Conservation (phyloP, 2,888 invertebrate genomes). For the Yponomeuta sedellus region DNA sequence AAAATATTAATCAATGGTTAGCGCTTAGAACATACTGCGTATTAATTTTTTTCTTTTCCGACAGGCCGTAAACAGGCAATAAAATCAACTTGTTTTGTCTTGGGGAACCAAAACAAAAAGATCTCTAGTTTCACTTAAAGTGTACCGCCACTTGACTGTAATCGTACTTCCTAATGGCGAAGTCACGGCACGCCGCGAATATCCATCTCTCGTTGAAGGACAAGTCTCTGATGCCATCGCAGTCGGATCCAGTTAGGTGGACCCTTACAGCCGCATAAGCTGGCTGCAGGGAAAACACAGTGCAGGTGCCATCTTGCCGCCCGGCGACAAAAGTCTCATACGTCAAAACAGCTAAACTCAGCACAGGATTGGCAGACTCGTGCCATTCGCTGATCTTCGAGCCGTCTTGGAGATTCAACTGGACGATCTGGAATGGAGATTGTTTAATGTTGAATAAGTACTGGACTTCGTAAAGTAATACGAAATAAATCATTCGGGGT, state of each 20-base stretch:
- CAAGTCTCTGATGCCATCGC: conserved; percentile 81
- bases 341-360: conserved; percentile 64
- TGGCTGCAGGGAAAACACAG: conserved; percentile 62
- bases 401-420: conserved; percentile 47
- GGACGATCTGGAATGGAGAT: conserved; percentile 44
- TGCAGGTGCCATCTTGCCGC: conserved; percentile 80
- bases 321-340: conserved; percentile 73
- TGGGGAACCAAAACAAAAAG: too few species aligned
- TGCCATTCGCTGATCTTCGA: conserved; percentile 50
- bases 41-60: too few species aligned
- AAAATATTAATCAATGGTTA: too few species aligned
- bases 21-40: too few species aligned
- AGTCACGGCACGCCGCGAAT: conserved; percentile 80
- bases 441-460: not conserved
- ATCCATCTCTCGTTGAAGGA: conserved; percentile 77
- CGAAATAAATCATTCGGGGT: not conserved
- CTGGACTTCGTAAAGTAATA: not conserved
- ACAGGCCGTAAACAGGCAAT: too few species aligned
- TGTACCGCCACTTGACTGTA: conserved; percentile 66
- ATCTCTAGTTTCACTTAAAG: conserved; percentile 46
- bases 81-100: too few species aligned
- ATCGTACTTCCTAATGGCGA: conserved; percentile 78
- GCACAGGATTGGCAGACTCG: conserved; percentile 76
- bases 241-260: conserved; percentile 82
- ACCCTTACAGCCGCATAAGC: conserved; percentile 46